These are phyloP conservation scores for Osmerus eperlanus DNA, from an alignment of 2,113 vertebrate species.

Conservation along the genomic window DNA sequence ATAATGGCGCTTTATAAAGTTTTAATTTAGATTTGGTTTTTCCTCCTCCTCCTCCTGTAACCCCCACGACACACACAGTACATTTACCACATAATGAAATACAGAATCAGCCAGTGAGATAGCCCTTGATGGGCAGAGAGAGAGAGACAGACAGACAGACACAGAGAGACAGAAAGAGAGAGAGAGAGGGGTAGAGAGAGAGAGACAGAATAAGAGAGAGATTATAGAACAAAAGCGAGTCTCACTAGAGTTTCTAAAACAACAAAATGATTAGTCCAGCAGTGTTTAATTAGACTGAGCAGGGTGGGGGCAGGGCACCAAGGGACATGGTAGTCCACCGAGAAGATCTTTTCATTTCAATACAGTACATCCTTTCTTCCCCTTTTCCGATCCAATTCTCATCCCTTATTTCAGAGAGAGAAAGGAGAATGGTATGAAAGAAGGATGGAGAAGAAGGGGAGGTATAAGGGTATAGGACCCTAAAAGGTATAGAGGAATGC, in stretches of 20 bases:
- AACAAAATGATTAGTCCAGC: slow-evolving; percentile 71
- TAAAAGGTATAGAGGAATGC: neutral
- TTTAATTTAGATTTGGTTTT: slow-evolving; percentile 92
- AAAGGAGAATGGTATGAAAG: neutral
- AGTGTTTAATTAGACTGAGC: slow-evolving; percentile 63
- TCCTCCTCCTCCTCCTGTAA: slow-evolving; percentile 65
- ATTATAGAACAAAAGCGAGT: slow-evolving; percentile 60
- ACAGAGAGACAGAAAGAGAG: slow-evolving; percentile 41
- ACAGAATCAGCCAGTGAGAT: slow-evolving; percentile 51
- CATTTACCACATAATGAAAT: slow-evolving; percentile 28
- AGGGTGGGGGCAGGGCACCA: slow-evolving; percentile 59
- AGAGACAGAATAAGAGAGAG: slow-evolving; percentile 43
- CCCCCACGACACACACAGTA: slow-evolving; percentile 17
- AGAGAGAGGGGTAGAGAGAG: neutral
- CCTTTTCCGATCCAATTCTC: neutral
- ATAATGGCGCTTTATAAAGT: slow-evolving; percentile 96
- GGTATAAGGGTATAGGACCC: neutral
- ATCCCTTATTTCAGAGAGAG: no score
- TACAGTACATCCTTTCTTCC: slow-evolving; percentile 43
- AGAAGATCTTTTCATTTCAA: slow-evolving; percentile 55
- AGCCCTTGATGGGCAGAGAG: slow-evolving; percentile 40
- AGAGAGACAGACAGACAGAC: slow-evolving; percentile 53
- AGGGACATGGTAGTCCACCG: slow-evolving; percentile 54
- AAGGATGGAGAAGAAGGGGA: neutral
- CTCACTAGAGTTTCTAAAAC: slow-evolving; percentile 67